These are phyloP conservation scores for Dicaeum eximium DNA, from an alignment of 2,113 vertebrate genomes.

Conservation along the genomic window DNA sequence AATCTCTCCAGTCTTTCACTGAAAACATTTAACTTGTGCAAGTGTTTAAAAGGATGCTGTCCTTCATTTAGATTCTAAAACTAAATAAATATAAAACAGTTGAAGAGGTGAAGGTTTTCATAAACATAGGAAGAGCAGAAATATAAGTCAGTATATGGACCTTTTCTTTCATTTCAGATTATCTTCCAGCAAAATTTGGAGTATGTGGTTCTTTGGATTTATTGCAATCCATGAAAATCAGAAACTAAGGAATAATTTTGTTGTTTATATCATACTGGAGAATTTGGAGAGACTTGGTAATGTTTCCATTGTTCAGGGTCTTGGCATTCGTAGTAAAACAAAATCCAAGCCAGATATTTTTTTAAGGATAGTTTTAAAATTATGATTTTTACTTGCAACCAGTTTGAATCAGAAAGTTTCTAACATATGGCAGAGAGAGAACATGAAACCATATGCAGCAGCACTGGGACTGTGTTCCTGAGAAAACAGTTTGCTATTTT, in stretches of 20 bases:
- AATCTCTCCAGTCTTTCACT: background rate
- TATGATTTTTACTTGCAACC: background rate
- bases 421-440: constrained; percentile 29
- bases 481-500: constrained; percentile 10
- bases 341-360: background rate
- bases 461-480: background rate
- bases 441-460: background rate
- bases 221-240: background rate
- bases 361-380: background rate
- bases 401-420: background rate
- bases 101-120: background rate
- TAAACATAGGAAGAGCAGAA: background rate
- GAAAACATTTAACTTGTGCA: background rate
- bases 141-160: background rate
- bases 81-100: background rate
- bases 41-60: background rate
- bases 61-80: background rate
- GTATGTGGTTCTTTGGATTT: background rate
- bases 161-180: background rate
- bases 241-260: background rate
- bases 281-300: background rate
- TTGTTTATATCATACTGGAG: background rate
- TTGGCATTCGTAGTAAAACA: background rate
- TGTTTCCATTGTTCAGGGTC: background rate
- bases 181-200: background rate